Percentiles rank a stretch among this genome's conserved stretches.
Conservation (phyloP, 1,140 invertebrate species). For the Acromyrmex heyeri region DNA sequence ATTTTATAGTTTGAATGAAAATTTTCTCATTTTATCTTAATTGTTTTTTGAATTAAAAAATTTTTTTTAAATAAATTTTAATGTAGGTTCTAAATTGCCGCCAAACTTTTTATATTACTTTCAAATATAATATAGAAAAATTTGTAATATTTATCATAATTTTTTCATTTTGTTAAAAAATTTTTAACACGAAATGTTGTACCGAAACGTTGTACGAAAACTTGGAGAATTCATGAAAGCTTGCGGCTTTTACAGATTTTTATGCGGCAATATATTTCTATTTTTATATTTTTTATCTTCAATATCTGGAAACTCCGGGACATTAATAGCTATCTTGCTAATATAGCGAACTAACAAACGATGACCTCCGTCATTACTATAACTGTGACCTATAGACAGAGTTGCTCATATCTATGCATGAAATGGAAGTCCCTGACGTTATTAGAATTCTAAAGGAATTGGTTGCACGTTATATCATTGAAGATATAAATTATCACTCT, state of each 20-base stretch:
- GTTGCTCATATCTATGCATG: conserved; percentile 32
- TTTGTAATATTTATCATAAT: too few relatives aligned
- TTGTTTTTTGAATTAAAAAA: too few relatives aligned
- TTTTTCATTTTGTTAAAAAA: too few relatives aligned
- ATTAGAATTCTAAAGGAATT: conserved; percentile 27
- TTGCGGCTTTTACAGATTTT: not conserved
- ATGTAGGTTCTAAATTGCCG: too few relatives aligned
- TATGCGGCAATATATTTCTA: not conserved
- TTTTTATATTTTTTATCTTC: not conserved
- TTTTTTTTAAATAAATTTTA: too few relatives aligned
- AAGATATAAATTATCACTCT: not conserved
- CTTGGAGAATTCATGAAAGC: not conserved
- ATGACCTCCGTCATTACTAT: not conserved
- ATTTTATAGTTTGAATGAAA: too few relatives aligned
- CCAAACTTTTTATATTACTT: too few relatives aligned
- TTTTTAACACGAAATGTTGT: too few relatives aligned
- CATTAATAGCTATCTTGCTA: not conserved
- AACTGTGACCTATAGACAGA: conserved; percentile 1
- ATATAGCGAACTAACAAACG: not conserved
- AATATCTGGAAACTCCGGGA: not conserved
- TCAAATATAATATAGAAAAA: too few relatives aligned
- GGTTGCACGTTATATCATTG: not conserved
- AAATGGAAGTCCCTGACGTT: conserved; percentile 18
- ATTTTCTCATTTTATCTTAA: too few relatives aligned
- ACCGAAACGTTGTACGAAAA: not conserved